Evolutionary conservation across 2,888 invertebrate species (phyloP), one percentile per base, ranked within the genome.

Genomic region (Pseudanteris insignis): DNA sequence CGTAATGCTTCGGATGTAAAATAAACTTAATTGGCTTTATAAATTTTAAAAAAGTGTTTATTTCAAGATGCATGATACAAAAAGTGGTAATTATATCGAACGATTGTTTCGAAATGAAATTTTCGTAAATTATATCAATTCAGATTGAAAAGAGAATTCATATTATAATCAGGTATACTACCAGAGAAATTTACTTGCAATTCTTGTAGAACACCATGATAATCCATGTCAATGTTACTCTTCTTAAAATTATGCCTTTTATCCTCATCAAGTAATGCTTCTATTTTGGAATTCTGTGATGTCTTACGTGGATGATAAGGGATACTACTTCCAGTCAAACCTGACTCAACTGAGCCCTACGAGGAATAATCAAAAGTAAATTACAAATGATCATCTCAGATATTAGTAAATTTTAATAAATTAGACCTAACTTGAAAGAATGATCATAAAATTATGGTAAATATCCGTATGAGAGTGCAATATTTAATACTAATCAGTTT

Each of bases 151-250:
- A 5, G 21, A 14, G 13, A 5, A 24, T 21, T 21, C 7, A 9
- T 4, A 9, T 9, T 11, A 9, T 21, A 26, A 26, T 5, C 26
- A 38, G 24, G 15, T 21, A 18, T 36, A 54, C 47, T 63, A 65
- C 63, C 62, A 65, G 59, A 67, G 64, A 59, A 64, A 69, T 69
- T 69, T 69, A 69, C 69, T 69, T 67, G 69, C 67, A 67, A 63
- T 67, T 69, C 65, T 67, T 41, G 67, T 24, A 57, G 59, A 44
- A 51, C 51, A 47, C 47, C 51, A 29, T 34, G 47, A 47, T 47
- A 55, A 34, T 55, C 55, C 25, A 33, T 29, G 33, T 55, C 55
- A 29, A 47, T 18, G 34, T 47, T 46, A 38, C 47, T 32, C 14
- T 47, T 55, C 12, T 24, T 48, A 14, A 36, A 24, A 18, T 10